A percentile compares a stretch with the other conserved stretches of the same genome.
Evolutionary conservation across 2,113 vertebrate species (phyloP).

Genomic region (Erinaceus europaeus): DNA sequence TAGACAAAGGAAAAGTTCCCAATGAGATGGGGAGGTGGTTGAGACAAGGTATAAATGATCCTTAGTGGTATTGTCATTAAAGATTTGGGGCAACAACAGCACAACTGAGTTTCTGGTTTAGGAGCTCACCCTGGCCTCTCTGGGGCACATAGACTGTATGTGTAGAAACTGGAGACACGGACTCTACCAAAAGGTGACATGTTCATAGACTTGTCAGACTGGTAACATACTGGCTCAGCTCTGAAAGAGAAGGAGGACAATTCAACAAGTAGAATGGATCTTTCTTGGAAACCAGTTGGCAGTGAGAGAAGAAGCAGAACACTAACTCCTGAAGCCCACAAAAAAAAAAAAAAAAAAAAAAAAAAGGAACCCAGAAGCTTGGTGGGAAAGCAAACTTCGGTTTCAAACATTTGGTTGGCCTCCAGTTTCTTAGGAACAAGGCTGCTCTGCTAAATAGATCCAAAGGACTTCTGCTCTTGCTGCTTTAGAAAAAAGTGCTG

Average conservation of each 20-base stretch:
- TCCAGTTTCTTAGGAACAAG: background rate
- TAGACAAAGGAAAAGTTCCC: background rate
- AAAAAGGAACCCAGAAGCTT: background rate
- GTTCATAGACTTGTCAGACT: no score
- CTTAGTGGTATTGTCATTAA: background rate
- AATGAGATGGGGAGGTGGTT: background rate
- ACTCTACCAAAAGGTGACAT: background rate
- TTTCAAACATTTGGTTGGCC: background rate
- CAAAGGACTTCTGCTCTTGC: background rate
- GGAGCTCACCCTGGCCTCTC: no score
- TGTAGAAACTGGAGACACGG: accelerated
- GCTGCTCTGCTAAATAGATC: background rate
- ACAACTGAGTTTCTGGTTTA: background rate
- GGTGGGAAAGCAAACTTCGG: background rate
- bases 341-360: background rate
- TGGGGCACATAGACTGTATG: accelerated
- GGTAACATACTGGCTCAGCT: no score
- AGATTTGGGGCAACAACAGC: background rate
- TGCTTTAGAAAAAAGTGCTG: background rate
- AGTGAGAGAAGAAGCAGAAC: background rate
- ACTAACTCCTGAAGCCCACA: background rate
- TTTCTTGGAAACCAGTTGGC: background rate
- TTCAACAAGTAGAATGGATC: background rate
- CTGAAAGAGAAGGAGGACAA: no score
- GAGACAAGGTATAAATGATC: no score